Conservation (phyloP, 2,113 vertebrate species). For the Garra rufa region DNA sequence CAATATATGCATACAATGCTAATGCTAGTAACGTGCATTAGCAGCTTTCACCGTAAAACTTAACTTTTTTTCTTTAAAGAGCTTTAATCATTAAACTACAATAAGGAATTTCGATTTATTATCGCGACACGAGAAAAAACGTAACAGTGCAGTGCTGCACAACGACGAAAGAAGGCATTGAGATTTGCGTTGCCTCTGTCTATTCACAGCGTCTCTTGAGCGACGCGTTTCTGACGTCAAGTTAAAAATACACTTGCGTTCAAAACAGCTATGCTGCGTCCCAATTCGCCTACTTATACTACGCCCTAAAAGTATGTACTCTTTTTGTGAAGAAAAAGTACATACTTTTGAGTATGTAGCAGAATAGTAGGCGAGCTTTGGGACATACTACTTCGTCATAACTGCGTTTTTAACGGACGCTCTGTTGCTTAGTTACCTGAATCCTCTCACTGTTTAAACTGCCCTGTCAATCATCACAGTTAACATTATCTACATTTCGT, state of each 20-base stretch:
- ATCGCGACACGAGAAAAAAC: neutral
- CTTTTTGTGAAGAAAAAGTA: no score
- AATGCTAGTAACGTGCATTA: neutral
- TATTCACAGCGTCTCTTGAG: neutral
- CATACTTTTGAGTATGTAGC: no score
- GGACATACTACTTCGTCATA: no score
- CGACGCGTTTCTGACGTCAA: neutral
- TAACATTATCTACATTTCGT: no score
- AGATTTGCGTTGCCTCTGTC: neutral
- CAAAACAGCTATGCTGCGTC: no score
- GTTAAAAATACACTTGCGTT: neutral
- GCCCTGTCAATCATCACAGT: no score
- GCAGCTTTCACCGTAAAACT: neutral
- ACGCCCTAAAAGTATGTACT: no score
- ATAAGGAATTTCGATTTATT: neutral
- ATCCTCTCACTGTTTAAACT: no score
- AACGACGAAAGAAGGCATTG: neutral
- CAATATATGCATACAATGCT: neutral
- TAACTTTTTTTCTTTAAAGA: neutral
- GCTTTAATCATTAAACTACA: neutral
- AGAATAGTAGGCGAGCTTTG: no score
- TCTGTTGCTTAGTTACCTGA: no score
- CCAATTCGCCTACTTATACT: no score
- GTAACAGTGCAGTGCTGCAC: neutral
- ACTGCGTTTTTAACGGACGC: no score